Base-by-base conservation (phyloP, 2,113 vertebrate genomes). In the Pseudorectes ferrugineus region DNA sequence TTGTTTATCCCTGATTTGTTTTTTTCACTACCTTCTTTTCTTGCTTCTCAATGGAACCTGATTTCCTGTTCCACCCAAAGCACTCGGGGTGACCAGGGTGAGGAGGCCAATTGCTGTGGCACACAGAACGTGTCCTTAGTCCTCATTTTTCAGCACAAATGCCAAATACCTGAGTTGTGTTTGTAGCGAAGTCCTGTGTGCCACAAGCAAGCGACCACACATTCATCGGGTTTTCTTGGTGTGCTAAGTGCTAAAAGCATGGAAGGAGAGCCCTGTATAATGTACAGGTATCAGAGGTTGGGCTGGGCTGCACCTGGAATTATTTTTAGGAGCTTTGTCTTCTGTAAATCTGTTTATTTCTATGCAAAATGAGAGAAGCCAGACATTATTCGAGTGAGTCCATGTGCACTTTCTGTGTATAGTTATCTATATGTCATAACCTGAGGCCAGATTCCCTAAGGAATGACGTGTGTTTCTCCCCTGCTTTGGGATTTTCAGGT, bases 131-230 rank as follows among this genome's bases (percentile, higher is more conserved):
- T 40, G 24, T 23, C 70, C 45, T 38, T 5, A 10, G 46, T 62
- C 35, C 65, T 24, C 12, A 7, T 51, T 46, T 76, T 14, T 16
- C 58, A 63, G 70, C 66, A 45, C 5, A 22, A n/a, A 2, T 33
- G 68, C 33, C 42, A 11, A 11, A 3, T 19, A 13, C 21, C 48
- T 1, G 8, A 29, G 48, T 2, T 61, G 57, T 24, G 33, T 80
- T 38, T 19, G 76, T 16, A 9, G 83, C 8, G 52, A 11, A 42
- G 15, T 16, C 29, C 40, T 42, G 13, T 23, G 62, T 72, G 63
- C 77, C 24, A 14, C 38, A 11, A 22, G 31, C 36, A 51, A 23
- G 9, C 0, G 0, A 8, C 16, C 26, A 2, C 31, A 1, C 1
- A 0, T 33, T 40, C 33, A 6, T 10, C 1, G 23, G 24, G 5